Percentiles rank a stretch among this genome's conserved stretches.
Conservation (phyloP, 2,113 vertebrate genomes). For the Prietella phreatophila region DNA sequence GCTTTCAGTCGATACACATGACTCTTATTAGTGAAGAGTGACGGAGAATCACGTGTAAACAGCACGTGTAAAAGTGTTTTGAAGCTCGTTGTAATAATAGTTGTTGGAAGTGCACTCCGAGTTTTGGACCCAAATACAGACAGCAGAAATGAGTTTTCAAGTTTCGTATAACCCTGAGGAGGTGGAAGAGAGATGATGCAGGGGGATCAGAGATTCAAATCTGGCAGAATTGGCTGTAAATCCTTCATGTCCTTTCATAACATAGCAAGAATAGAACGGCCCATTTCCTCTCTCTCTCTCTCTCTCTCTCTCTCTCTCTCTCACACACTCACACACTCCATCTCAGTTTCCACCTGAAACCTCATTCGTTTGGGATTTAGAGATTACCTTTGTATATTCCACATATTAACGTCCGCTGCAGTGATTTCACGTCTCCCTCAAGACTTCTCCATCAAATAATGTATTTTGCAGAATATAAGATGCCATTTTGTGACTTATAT, state of each 20-base stretch:
- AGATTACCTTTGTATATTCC: constrained; percentile 41
- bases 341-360: constrained; percentile 54
- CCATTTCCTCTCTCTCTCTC: not conserved
- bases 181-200: constrained; percentile 23
- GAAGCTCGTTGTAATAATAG: not conserved
- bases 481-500: not conserved
- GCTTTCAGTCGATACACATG: not conserved
- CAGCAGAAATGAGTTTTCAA: not conserved
- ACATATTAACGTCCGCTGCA: constrained; percentile 36
- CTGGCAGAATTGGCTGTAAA: constrained; percentile 55
- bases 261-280: constrained; percentile 27
- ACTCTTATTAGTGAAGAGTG: not conserved
- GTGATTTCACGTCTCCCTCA: constrained; percentile 44
- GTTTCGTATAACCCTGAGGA: constrained; percentile 1
- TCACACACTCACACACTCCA: not conserved
- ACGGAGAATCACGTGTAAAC: not conserved
- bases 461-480: not conserved
- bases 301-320: not conserved
- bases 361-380: constrained; percentile 46
- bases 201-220: constrained; percentile 52
- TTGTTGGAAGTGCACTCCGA: not conserved
- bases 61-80: not conserved
- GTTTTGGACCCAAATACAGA: not conserved
- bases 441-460: not conserved
- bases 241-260: constrained; percentile 62